Evolutionary conservation across 2,797 vertebrate species (phyloP).

Genomic region (Rhabdomys pumilio): DNA sequence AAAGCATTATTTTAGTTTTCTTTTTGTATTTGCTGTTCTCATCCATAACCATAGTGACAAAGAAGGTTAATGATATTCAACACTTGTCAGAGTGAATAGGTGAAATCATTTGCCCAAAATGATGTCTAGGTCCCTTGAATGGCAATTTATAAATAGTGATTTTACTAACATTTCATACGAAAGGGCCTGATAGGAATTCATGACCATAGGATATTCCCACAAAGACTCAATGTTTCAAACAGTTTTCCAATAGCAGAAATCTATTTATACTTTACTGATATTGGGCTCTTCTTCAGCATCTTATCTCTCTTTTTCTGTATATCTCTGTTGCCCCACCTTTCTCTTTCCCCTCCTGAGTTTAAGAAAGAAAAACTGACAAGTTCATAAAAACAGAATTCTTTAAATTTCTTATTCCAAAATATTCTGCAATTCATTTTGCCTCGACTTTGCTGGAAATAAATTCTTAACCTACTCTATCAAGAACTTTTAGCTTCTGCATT

Average conservation of each 20-base stretch:
- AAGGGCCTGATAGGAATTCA: not conserved
- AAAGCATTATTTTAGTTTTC: slow-evolving; percentile 40
- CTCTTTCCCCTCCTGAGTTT: not conserved
- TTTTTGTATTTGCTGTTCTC: not conserved
- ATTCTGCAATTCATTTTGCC: not conserved
- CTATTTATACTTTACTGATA: not conserved
- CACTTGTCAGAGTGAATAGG: not conserved
- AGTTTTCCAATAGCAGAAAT: not conserved
- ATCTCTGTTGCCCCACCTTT: not conserved
- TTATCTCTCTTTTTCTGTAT: not conserved
- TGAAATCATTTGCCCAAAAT: slow-evolving; percentile 15
- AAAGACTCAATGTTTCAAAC: not conserved
- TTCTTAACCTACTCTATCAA: not conserved
- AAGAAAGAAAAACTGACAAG: not conserved
- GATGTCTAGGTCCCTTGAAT: not conserved
- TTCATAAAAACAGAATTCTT: not conserved
- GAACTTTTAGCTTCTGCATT: not conserved
- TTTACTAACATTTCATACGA: slow-evolving; percentile 28
- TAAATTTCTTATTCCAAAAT: not conserved
- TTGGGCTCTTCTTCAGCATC: not conserved
- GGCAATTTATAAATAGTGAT: not conserved
- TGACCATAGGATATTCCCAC: not conserved
- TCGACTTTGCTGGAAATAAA: not conserved
- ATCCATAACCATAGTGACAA: not conserved
- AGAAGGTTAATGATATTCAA: not conserved